Evolutionary conservation across 2,113 vertebrate species (phyloP).

Genomic region (Hemibagrus wyckioides): DNA sequence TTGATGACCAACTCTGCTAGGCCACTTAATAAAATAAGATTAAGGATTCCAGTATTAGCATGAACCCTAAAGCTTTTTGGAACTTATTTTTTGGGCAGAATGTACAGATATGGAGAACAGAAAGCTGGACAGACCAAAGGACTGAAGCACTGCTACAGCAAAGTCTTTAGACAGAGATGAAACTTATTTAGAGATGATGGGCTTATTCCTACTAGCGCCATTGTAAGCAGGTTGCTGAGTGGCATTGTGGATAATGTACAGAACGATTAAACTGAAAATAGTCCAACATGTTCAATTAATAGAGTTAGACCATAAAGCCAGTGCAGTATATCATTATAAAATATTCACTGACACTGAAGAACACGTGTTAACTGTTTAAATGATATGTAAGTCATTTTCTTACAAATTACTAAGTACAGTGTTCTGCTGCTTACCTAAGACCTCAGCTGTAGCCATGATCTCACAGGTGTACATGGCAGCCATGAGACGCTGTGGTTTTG

Average conservation of each 20-base stretch:
- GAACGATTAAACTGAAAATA: neutral
- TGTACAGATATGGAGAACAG: neutral
- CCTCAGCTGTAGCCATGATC: conserved; percentile 93
- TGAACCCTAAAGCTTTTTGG: neutral
- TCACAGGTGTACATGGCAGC: conserved; percentile 96
- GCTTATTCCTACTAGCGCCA: neutral
- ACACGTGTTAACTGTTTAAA: neutral
- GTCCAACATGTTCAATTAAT: neutral
- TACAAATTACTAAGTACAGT: neutral
- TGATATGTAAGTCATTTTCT: neutral
- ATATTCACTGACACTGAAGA: neutral
- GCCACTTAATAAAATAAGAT: neutral
- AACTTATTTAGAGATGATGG: neutral
- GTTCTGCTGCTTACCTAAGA: conserved; percentile 87
- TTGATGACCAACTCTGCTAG: neutral
- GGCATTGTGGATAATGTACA: neutral
- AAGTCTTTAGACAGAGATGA: neutral
- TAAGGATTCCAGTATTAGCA: neutral
- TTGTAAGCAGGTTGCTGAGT: neutral
- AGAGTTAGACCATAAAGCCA: neutral
- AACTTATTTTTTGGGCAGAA: neutral
- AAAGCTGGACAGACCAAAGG: neutral
- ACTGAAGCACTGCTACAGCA: neutral
- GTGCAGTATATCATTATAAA: neutral
- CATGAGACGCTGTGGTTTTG: conserved; percentile 90